Base-by-base conservation (phyloP, 2,797 vertebrate species). In the Potorous gilbertii region DNA sequence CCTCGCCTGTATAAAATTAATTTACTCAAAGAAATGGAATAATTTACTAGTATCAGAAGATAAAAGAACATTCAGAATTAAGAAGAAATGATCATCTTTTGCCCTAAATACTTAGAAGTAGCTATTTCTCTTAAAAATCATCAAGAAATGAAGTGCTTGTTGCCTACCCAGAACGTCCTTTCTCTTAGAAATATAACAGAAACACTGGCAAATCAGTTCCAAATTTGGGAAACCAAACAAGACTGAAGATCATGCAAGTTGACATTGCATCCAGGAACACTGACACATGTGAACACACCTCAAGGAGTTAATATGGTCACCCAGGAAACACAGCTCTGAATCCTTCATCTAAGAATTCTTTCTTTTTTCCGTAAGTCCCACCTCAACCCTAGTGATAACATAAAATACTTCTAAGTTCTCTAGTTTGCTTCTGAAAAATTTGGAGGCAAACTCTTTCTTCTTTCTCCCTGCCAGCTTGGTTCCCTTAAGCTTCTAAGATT, bases 401-500 rank as follows among this genome's bases (percentile, higher is more conserved):
- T 52, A 6, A 52, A 52, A 52, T 52, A 52, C 52, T 52, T 52
- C 52, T 52, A 52, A 52, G 52, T 52, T 52, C 52, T 52, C 8
- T 52, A 52, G 52, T 52, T 52, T 52, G 52, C 8, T 52, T 52
- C 52, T 52, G 52, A 6, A 6, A 52, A 52, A 52, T 52, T 52
- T 52, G 52, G 52, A 52, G 52, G 52, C 52, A 52, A 52, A 52
- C 5, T 52, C 59, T 92, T 94, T 94, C 95, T 81, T 95, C 90
- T 93, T 52, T 27, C 57, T 91, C 31, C 91, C 92, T 91, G 52
- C 54, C 56, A 90, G 12, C 10, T 13, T 66, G 55, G 94, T 94
- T 96, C 89, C 93, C 87, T n/a, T 10, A 91, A 94, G 62, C 57
- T 97, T 95, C 95, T 97, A 96, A 93, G 56, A 94, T 92, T 28